phyloP scores from a whole-genome alignment of 2,113 vertebrate species.

The Callospermophilus lateralis region DNA sequence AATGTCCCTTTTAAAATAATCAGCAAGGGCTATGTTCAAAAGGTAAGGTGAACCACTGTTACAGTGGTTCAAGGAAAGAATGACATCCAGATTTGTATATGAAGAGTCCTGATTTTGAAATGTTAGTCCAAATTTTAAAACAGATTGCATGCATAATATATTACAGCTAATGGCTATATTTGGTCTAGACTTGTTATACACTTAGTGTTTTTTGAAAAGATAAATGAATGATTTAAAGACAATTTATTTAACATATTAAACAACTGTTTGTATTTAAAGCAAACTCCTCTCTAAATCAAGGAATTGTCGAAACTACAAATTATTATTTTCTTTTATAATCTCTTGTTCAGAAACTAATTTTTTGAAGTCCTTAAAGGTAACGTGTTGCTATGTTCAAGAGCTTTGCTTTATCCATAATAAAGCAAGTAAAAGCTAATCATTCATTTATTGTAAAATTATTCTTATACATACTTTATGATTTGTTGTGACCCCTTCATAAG shows the following conservation, averaged over 20 bases:
- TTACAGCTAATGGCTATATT: neutral
- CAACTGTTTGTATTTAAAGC: neutral
- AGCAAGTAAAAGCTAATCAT: slow-evolving; percentile 12
- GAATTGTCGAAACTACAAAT: neutral
- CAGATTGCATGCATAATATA: neutral
- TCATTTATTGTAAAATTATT: slow-evolving; percentile 50
- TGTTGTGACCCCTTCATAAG: slow-evolving; percentile 54
- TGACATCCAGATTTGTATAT: neutral
- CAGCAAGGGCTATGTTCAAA: no score
- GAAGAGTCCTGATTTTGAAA: neutral
- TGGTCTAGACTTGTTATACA: neutral
- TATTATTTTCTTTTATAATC: neutral
- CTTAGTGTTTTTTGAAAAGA: neutral
- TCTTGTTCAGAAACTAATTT: neutral
- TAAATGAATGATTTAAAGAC: neutral
- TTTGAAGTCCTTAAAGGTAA: neutral
- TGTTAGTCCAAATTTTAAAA: neutral
- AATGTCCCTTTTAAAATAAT: no score
- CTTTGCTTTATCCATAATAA: slow-evolving; percentile 30
- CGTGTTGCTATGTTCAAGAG: neutral
- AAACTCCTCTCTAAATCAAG: neutral
- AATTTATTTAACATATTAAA: neutral
- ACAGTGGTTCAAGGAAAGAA: neutral
- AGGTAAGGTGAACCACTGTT: no score
- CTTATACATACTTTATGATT: slow-evolving; percentile 63